phyloP scores from a whole-genome alignment of 1,140 invertebrate species.

The Drosophila saltans region DNA sequence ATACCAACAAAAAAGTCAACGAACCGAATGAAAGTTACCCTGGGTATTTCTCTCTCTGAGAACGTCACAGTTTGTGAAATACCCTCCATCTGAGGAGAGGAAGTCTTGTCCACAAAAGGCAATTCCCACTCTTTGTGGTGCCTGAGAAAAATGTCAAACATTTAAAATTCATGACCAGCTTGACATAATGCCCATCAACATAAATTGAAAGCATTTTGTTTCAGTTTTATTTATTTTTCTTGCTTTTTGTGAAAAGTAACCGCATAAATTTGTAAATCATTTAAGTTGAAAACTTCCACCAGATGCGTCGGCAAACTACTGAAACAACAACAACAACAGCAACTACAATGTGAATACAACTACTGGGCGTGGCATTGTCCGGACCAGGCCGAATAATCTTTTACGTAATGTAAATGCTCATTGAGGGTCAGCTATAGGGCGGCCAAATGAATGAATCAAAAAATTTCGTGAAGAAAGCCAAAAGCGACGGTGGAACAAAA shows the following conservation, averaged over 20 bases:
- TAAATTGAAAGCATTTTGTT: conserved; percentile 62
- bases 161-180: conserved; percentile 15
- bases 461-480: conserved; percentile 52
- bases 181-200: conserved; percentile 40
- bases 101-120: conserved; percentile 1
- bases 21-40: background rate
- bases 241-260: conserved; percentile 36
- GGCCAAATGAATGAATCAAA: conserved; percentile 50
- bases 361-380: conserved; percentile 62
- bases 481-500: conserved; percentile 18
- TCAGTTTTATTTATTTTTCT: conserved; percentile 5
- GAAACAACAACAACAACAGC: conserved; percentile 25
- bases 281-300: conserved; percentile 32
- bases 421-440: conserved; percentile 58
- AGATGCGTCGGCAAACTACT: conserved; percentile 48
- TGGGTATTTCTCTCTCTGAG: no score
- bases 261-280: conserved; percentile 74
- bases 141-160: conserved; percentile 37
- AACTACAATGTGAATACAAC: conserved; percentile 17
- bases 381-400: conserved; percentile 15
- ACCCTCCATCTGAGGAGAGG: background rate
- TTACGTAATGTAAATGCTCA: conserved; percentile 50
- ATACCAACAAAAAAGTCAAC: background rate
- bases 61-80: background rate
- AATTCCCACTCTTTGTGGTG: background rate